Percentiles rank a stretch among this genome's conserved stretches.
phyloP scores from a whole-genome alignment of 2,113 vertebrate genomes.

The sheep (Ovis aries) region ARS-UI_Ramb_v3.0 NC_056071.1:3465501-3466000 shows the following conservation, averaged over 20 bases:
- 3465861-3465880: neutral
- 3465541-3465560: neutral
- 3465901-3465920: constrained; percentile 41
- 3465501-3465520: neutral
- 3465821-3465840: neutral
- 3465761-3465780: neutral
- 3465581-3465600: neutral
- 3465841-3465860: neutral
- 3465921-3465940: constrained; percentile 46
- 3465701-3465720: neutral
- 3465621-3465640: neutral
- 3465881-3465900: neutral
- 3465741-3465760: neutral
- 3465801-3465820: neutral
- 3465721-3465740: neutral
- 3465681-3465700: neutral
- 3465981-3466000: neutral
- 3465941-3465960: constrained; percentile 38
- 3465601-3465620: neutral
- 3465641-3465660: neutral
- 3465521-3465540: neutral
- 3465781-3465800: neutral
- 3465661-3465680: neutral
- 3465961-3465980: neutral
- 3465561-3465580: neutral